Conservation (phyloP, 2,113 vertebrate genomes). For the Mustela nigripes region DNA sequence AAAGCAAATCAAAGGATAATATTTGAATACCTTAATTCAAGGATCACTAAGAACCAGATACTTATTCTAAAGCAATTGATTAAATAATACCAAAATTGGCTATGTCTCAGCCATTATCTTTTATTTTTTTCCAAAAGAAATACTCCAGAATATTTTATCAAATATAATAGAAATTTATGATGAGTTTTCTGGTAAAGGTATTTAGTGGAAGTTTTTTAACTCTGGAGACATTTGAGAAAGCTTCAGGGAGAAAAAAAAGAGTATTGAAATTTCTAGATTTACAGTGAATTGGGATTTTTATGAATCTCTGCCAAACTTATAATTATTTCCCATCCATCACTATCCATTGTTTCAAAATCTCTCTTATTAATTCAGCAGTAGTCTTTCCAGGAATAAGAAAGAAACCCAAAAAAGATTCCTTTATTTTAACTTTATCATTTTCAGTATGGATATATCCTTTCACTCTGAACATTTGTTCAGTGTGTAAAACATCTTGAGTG, state of each 20-base stretch:
- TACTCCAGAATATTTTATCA: not conserved
- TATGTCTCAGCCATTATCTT: not conserved
- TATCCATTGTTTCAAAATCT: not conserved
- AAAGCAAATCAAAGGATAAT: not conserved
- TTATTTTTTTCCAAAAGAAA: conserved; percentile 14
- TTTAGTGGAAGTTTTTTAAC: conserved; percentile 19
- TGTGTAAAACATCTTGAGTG: not conserved
- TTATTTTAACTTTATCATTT: not conserved
- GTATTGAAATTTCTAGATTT: conserved; percentile 10
- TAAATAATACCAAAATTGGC: not conserved
- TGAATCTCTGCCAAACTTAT: not conserved
- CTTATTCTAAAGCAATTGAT: not conserved
- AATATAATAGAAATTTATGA: conserved; percentile 28
- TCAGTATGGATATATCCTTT: not conserved
- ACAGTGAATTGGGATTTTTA: not conserved
- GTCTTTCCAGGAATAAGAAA: not conserved
- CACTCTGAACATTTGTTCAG: not conserved
- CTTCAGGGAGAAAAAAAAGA: not conserved
- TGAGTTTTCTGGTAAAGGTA: conserved; percentile 1
- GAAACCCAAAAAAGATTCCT: not conserved
- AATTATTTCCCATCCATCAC: not conserved
- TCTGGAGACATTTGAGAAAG: conserved; percentile 43
- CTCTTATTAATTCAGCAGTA: not conserved
- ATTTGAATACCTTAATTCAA: not conserved
- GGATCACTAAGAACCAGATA: not conserved